phyloP scores from a whole-genome alignment of 2,797 vertebrate genomes.

The Schizothorax lantsangensis region DNA sequence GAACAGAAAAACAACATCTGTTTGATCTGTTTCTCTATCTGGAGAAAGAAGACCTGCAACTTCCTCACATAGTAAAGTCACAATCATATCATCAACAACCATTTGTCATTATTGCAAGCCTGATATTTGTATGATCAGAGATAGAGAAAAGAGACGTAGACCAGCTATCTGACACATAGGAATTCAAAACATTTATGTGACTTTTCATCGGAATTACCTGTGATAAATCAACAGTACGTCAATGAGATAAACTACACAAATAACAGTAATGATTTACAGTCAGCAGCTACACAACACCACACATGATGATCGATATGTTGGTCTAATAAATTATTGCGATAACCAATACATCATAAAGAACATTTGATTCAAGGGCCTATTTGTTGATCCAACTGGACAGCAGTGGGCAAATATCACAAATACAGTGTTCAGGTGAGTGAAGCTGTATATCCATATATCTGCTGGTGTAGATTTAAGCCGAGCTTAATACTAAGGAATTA shows the following conservation, averaged over 20 bases:
- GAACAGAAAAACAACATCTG: neutral
- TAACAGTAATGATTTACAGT: slow-evolving; percentile 38
- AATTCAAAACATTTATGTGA: neutral
- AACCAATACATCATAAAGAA: slow-evolving; percentile 45
- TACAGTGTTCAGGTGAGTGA: neutral
- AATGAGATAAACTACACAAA: slow-evolving; percentile 20
- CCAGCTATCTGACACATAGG: slow-evolving; percentile 33
- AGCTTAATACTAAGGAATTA: slow-evolving; percentile 17
- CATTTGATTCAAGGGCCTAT: slow-evolving; percentile 33
- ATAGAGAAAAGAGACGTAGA: slow-evolving; percentile 1
- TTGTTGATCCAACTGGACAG: slow-evolving; percentile 27
- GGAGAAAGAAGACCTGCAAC: slow-evolving; percentile 45
- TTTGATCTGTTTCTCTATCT: slow-evolving; percentile 6
- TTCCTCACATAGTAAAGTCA: neutral
- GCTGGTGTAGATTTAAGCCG: neutral
- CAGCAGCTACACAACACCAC: slow-evolving; percentile 58
- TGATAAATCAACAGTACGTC: neutral
- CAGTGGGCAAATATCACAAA: neutral
- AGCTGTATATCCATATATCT: neutral
- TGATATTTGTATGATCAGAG: slow-evolving; percentile 3
- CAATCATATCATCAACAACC: neutral
- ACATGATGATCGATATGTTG: slow-evolving; percentile 48
- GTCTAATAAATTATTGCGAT: neutral
- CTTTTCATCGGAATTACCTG: neutral
- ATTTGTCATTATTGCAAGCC: neutral